A percentile compares a stretch with the other conserved stretches of the same genome.
Conservation (phyloP, 2,797 vertebrate genomes). For the Steatocranus sp. region DNA sequence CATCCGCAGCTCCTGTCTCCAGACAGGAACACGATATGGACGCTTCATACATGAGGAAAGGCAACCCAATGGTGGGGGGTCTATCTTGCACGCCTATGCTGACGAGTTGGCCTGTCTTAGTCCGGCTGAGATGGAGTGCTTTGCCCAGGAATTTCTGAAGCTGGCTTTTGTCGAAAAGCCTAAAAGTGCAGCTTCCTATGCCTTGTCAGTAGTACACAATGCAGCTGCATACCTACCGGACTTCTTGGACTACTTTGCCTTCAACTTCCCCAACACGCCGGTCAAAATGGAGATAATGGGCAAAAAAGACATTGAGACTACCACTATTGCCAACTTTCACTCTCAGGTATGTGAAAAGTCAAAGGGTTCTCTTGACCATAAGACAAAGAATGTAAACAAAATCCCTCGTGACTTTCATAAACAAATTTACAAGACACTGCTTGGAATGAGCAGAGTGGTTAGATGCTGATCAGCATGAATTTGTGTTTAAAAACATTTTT, state of each 20-base stretch:
- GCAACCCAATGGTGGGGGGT: constrained; percentile 93
- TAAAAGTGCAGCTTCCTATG: constrained; percentile 86
- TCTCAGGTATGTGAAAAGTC: constrained; percentile 83
- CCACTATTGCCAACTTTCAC: constrained; percentile 96
- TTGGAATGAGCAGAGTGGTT: neutral
- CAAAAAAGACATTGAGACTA: constrained; percentile 99
- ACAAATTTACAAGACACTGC: neutral
- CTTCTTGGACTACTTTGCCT: constrained; percentile 98
- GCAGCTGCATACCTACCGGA: constrained; percentile 94
- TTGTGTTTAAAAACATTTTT: neutral
- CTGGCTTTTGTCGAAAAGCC: constrained; percentile 90
- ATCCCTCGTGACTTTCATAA: neutral
- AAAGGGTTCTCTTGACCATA: neutral
- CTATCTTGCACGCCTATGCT: constrained; percentile 92
- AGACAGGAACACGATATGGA: constrained; percentile 85
- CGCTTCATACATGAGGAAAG: constrained; percentile 92
- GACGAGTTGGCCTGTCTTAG: constrained; percentile 91
- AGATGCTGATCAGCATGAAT: neutral
- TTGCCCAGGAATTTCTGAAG: constrained; percentile 90
- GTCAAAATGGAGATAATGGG: constrained; percentile 99
- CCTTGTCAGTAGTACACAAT: constrained; percentile 91
- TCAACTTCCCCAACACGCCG: constrained; percentile 96
- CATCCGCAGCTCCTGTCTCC: constrained; percentile 89
- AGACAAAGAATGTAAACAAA: neutral
- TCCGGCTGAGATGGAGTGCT: constrained; percentile 88